These are phyloP conservation scores for Acanthococcus lagerstroemiae DNA, from an alignment of 2,888 invertebrate genomes.

Conservation along the genomic window DNA sequence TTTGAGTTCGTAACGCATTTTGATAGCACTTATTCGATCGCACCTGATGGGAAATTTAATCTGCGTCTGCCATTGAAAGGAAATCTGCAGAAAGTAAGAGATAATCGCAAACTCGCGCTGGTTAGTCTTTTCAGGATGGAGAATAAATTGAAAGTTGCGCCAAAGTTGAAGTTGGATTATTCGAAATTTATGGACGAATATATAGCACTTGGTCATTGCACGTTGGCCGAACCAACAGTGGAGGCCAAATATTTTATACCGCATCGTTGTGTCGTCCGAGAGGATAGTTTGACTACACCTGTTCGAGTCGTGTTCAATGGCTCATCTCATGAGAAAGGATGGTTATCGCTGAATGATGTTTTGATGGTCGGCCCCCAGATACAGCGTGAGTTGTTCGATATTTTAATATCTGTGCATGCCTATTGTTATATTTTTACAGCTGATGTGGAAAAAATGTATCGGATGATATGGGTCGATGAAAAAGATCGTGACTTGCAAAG, in stretches of 20 bases:
- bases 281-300: not conserved
- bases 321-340: not conserved
- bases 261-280: not conserved
- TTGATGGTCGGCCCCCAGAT: slow-evolving; percentile 28
- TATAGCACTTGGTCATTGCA: slow-evolving; percentile 10
- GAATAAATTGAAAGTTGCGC: not conserved
- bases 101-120: not conserved
- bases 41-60: not conserved
- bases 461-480: not conserved
- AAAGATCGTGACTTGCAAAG: not conserved
- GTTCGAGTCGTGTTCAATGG: slow-evolving; percentile 24
- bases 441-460: not conserved
- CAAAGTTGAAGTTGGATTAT: slow-evolving; percentile 1
- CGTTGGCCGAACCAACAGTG: not conserved
- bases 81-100: not conserved
- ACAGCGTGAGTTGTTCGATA: slow-evolving; percentile 26
- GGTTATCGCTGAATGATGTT: not conserved
- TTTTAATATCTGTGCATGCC: not conserved
- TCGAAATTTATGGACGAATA: slow-evolving; percentile 28
- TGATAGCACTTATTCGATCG: not conserved
- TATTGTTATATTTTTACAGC: not conserved
- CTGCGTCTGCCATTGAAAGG: not conserved
- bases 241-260: not conserved
- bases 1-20: not conserved
- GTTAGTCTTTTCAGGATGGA: not conserved